Evolutionary conservation across 2,113 vertebrate species (phyloP).

Genomic region (Pampusana beccarii): DNA sequence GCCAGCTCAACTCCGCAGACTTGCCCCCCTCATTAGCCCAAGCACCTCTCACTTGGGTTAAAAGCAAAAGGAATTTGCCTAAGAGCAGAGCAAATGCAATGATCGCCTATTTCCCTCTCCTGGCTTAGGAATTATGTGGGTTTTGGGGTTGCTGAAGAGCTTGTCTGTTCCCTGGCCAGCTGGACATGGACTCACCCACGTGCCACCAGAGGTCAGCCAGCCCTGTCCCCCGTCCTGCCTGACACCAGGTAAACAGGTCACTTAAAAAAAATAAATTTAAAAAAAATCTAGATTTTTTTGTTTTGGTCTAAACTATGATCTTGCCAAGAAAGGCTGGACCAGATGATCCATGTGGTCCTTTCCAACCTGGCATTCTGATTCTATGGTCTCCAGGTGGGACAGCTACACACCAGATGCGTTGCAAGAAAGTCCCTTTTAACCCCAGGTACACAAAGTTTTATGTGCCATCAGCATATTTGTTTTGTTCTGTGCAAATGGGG

Average conservation of each 20-base stretch:
- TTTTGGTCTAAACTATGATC: no score
- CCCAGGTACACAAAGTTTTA: not conserved
- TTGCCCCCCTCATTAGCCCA: not conserved
- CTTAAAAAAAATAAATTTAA: no score
- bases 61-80: not conserved
- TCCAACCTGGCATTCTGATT: no score
- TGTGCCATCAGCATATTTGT: not conserved
- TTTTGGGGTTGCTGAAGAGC: not conserved
- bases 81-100: not conserved
- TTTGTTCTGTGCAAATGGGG: not conserved
- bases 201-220: not conserved
- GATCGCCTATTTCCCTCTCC: not conserved
- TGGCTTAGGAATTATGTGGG: rapidly evolving
- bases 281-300: no score
- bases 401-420: not conserved
- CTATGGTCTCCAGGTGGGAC: no score
- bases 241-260: no score
- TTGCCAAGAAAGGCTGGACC: no score
- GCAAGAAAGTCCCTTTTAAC: not conserved
- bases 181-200: no score
- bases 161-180: not conserved
- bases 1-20: not conserved
- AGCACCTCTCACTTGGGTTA: not conserved
- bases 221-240: not conserved
- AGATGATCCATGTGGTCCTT: no score